Conservation (phyloP, 1,140 invertebrate species). For the Drosophila arawakana region DNA sequence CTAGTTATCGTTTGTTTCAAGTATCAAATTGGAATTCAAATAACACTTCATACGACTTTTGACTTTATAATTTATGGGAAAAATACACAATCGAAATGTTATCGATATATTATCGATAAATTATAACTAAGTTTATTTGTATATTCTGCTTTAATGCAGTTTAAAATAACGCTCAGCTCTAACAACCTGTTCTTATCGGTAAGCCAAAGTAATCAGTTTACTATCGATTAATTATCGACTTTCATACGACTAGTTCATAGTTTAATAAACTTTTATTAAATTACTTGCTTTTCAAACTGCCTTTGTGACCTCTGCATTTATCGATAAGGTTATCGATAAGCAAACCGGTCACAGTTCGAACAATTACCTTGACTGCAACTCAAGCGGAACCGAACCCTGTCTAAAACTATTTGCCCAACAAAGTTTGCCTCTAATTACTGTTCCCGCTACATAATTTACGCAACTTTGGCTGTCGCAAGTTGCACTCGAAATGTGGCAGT, state of each 20-base stretch:
- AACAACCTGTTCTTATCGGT: no score
- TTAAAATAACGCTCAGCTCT: no score
- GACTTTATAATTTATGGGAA: no score
- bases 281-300: neutral
- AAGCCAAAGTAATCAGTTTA: no score
- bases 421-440: constrained; percentile 78
- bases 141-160: no score
- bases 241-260: no score
- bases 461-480: constrained; percentile 45
- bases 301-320: neutral
- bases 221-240: no score
- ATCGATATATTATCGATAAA: constrained; percentile 10
- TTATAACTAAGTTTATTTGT: neutral
- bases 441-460: constrained; percentile 76
- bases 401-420: constrained; percentile 74
- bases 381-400: constrained; percentile 23
- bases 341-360: neutral
- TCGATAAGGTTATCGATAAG: neutral
- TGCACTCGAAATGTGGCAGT: constrained; percentile 21
- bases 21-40: no score
- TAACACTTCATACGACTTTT: no score
- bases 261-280: no score
- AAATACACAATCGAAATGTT: neutral
- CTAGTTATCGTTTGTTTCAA: neutral
- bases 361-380: neutral